phyloP scores from a whole-genome alignment of 2,113 vertebrate genomes.

The Gymnocephalus cernua region DNA sequence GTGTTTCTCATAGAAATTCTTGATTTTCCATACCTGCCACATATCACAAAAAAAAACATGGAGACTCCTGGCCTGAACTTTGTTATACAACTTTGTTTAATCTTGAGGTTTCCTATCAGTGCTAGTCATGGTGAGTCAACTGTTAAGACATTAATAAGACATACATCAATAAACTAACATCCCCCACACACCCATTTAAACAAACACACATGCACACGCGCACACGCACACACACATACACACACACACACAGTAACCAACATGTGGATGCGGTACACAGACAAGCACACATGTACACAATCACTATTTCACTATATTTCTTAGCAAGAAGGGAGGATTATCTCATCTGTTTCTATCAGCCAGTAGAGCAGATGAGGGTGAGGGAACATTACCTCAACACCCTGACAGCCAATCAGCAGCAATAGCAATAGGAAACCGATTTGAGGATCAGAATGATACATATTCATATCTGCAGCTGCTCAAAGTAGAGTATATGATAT shows the following conservation, averaged over 20 bases:
- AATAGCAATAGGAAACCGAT: slow-evolving; percentile 32
- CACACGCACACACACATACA: background rate
- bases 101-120: slow-evolving; percentile 22
- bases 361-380: slow-evolving; percentile 34
- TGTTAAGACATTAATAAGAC: slow-evolving; percentile 49
- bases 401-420: slow-evolving; percentile 42
- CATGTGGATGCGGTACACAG: slow-evolving; percentile 13
- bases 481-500: slow-evolving; percentile 11
- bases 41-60: slow-evolving; percentile 20
- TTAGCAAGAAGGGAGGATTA: slow-evolving; percentile 46
- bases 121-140: slow-evolving; percentile 39
- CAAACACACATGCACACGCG: slow-evolving; percentile 7
- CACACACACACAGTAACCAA: background rate
- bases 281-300: slow-evolving; percentile 26
- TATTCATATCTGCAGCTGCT: slow-evolving; percentile 43
- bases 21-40: slow-evolving; percentile 55
- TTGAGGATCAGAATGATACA: slow-evolving; percentile 21
- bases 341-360: slow-evolving; percentile 51
- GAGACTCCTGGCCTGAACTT: slow-evolving; percentile 1
- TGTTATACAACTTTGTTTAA: slow-evolving; percentile 58
- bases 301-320: slow-evolving; percentile 30
- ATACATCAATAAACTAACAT: slow-evolving; percentile 42
- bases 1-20: slow-evolving; percentile 32
- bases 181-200: slow-evolving; percentile 19
- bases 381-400: slow-evolving; percentile 61